These are phyloP conservation scores for Arctopsyche grandis DNA, from an alignment of 1,140 invertebrate species.

Conservation along the genomic window DNA sequence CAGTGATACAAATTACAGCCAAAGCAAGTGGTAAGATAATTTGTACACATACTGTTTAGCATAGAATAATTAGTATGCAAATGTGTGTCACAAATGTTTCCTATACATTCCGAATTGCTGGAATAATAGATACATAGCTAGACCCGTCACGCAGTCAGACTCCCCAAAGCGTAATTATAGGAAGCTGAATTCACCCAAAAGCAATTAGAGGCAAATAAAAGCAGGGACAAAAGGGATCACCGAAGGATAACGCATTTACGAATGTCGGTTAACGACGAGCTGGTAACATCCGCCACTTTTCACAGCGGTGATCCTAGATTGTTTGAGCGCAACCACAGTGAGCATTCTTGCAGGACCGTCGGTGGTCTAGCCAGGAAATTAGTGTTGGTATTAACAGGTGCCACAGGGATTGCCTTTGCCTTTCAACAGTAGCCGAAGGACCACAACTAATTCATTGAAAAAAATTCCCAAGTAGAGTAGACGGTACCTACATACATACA, in stretches of 20 bases:
- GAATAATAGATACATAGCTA: no score
- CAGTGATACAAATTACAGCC: no score
- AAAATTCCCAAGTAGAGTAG: no score
- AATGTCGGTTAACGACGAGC: not conserved
- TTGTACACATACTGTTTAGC: no score
- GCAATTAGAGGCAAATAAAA: constrained; percentile 6
- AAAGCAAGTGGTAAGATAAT: no score
- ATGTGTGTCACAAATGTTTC: no score
- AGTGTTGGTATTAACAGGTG: constrained; percentile 13
- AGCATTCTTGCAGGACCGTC: not conserved
- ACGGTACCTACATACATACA: no score
- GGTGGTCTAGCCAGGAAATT: constrained; percentile 12
- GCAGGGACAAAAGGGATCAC: constrained; percentile 20
- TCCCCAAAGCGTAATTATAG: not conserved
- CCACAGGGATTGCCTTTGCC: not conserved
- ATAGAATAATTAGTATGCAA: no score
- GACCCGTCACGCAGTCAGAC: not conserved
- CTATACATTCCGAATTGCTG: no score
- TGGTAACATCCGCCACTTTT: constrained; percentile 25
- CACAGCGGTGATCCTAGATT: constrained; percentile 30
- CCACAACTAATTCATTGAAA: no score
- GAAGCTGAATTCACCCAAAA: constrained; percentile 5
- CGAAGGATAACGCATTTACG: constrained; percentile 18
- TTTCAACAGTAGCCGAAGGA: not conserved
- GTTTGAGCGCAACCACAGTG: constrained; percentile 2